Evolutionary conservation across 2,888 invertebrate genomes (phyloP), one percentile per base, ranked within the genome.

Genomic region (Polyploca ridens): DNA sequence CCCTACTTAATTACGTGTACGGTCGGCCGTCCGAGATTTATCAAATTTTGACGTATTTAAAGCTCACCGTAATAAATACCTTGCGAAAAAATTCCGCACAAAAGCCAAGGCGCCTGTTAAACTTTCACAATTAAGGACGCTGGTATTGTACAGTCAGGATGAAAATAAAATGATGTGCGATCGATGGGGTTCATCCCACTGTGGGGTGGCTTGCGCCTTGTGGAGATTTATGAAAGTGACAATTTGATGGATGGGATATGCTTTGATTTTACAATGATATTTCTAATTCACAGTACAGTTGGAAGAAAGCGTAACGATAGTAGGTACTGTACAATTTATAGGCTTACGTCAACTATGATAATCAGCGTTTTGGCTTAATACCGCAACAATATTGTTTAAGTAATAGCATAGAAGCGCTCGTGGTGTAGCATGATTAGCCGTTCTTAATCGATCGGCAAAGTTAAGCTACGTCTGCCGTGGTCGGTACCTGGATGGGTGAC

Each of bases 91-190:
- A 78, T 80, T 77, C 75, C 72, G 54, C 19, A 54, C 19, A 19
- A 54, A 49, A 78, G 80, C 77, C 63, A 67, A 82, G 79, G 78
- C 77, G 71, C 76, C 64, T 69, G n/a, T 46, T 1, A 46, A 86
- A 86, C 74, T 86, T 86, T 84, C 70, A 81, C 85, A 86, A 86
- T 86, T 83, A 86, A 61, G 61, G 44, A 27, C 54, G n/a, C 19
- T 3, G 75, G 76, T 62, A 63, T 64, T n/a, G 58, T 58, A 54
- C 54, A 54, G 54, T 54, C 54, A 19, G 54, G 19, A 19, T 6
- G 49, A 54, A 54, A 54, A 49, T 49, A 49, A 49, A 49, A 54
- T 54, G 19, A 54, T 54, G 54, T 54, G 54, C 16, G 19, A 54
- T 54, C 54, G 54, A 54, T 19, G 54, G 54, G 10, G 10, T 16